phyloP scores from a whole-genome alignment of 2,888 invertebrate genomes.

The Agelastica alni region DNA sequence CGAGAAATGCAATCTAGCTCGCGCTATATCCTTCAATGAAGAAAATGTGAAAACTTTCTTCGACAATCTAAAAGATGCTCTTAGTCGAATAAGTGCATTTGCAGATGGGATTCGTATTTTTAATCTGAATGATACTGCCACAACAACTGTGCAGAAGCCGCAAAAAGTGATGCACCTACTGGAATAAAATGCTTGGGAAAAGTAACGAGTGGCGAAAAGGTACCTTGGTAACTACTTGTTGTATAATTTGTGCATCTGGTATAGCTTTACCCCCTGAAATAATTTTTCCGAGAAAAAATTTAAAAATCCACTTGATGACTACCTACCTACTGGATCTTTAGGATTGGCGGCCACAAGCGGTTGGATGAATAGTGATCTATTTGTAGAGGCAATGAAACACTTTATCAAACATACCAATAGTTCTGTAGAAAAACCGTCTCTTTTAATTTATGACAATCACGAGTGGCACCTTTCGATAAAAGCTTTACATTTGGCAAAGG shows the following conservation, averaged over 20 bases:
- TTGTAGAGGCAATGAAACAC: conserved; percentile 30
- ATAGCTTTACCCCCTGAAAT: conserved; percentile 11
- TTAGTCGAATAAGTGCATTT: conserved; percentile 13
- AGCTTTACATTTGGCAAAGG: no score
- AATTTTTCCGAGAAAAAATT: conserved; percentile 6
- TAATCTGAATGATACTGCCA: conserved; percentile 33
- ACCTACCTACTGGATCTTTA: conserved; percentile 10
- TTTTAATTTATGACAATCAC: no score
- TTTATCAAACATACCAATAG: no score
- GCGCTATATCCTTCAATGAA: conserved; percentile 6
- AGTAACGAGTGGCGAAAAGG: conserved; percentile 10
- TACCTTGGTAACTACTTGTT: conserved; percentile 16
- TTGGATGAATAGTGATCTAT: conserved; percentile 20
- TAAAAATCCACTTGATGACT: conserved; percentile 12
- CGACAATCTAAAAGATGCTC: conserved; percentile 12
- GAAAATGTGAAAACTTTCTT: conserved; percentile 14
- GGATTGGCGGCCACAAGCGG: conserved; percentile 8
- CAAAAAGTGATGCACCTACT: conserved; percentile 24
- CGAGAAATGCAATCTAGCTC: conserved; percentile 14
- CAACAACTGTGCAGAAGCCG: no score
- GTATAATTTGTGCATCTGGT: conserved; percentile 13
- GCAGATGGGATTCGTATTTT: conserved; percentile 22
- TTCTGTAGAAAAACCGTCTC: no score
- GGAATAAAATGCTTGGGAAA: conserved; percentile 7
- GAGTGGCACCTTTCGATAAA: no score